Base-by-base conservation (phyloP, 2,797 vertebrate genomes). In the Potorous gilbertii region DNA sequence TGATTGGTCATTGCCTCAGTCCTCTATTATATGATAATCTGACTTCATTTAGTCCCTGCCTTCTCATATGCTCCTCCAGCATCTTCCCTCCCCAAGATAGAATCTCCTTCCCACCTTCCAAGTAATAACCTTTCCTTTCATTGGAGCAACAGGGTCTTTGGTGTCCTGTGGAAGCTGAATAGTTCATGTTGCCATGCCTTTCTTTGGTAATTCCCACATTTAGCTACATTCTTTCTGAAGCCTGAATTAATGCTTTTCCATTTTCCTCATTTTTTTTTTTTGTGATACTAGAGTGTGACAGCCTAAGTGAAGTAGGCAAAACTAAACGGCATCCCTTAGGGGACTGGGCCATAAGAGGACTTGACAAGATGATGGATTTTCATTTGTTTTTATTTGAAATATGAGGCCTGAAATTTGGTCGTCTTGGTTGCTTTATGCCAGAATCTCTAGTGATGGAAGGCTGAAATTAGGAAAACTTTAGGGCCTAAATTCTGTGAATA, bases 371-470 rank as follows among this genome's bases (percentile, higher is more conserved):
- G 24, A 31, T 90, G 89, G 27, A 28, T 50, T 90, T 90, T 90
- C 54, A 28, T 27, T 18, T 14, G 34, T 55, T 54, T 90, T 29
- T 54, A 34, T 54, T 90, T 54, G 54, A 29, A 90, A 46, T 46
- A 81, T 46, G 74, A 27, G 40, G 18, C 40, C 21, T 27, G 8
- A 8, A 81, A 81, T 46, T 46, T 46, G 74, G 52, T 54, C 89
- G 31, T 90, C 11, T 13, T 54, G 3, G 24, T 34, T 52, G 89
- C 46, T 90, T 90, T 54, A 87, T 56, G 90, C 96, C 81, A 95
- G 94, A 97, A 94, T 59, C 57, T 95, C 3, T 90, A 96, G 91
- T 93, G 90, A 96, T 55, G 14, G 14, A 92, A 92, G 34, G 14
- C 54, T 27, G 28, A 93, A 54, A 54, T 81, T n/a, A 81, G 50